Base-by-base conservation (phyloP, 2,797 vertebrate species). In the Chloroceryle amazona region DNA sequence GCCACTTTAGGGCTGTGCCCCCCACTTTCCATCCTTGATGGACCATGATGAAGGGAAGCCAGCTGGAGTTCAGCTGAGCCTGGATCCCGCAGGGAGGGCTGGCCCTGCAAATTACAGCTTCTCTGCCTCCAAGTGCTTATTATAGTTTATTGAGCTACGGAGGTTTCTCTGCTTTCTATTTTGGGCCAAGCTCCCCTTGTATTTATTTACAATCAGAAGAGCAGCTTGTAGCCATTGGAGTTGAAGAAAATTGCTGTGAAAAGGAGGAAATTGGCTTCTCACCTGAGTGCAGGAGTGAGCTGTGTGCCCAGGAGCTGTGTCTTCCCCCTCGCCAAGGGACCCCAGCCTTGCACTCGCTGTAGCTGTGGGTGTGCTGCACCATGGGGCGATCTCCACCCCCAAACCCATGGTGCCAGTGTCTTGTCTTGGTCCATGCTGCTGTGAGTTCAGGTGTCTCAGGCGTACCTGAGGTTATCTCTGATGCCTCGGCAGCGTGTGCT, bases 161-260 rank as follows among this genome's bases (percentile, higher is more conserved):
- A 96, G 71, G 63, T 65, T 92, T 86, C 86, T 94, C 81, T 71
- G 61, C 79, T 46, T 93, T 82, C 86, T 93, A 61, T 91, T 92
- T 80, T 41, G 42, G 65, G 72, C 79, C 35, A 46, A 94, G 76
- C 42, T 81, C 58, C 79, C 81, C 60, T 73, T 49, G 65, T 95
- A 85, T 94, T 94, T 96, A 93, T 93, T 94, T 93, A 91, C 92
- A 82, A 65, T 74, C 79, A 81, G 75, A 25, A 46, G 61, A 92
- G 76, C 65, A 89, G 79, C 68, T 83, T 84, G 62, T 89, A 74
- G 65, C 52, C 22, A 20, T 49, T 71, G 79, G 73, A 39, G 26
- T 25, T 87, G 73, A 79, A 84, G 76, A 80, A 89, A 91, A 92
- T 76, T 90, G 73, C 88, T 75, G 73, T 80, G 93, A 92, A 84